These are phyloP conservation scores for Leucoraja erinaceus DNA, from an alignment of 2,113 vertebrate species.

Conservation along the genomic window DNA sequence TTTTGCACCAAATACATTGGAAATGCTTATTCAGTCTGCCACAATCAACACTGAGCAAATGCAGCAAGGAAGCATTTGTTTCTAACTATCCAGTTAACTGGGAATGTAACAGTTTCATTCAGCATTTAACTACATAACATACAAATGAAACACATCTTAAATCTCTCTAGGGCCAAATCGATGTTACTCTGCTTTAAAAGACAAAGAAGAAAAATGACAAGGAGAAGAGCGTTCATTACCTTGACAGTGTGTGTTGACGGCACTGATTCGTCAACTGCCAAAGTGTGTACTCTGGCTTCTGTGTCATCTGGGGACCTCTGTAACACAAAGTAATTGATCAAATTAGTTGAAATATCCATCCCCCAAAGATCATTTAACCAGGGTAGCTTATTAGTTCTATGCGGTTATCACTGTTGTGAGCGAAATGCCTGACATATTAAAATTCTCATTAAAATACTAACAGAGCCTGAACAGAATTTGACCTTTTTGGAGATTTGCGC, in stretches of 20 bases:
- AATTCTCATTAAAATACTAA: conserved; percentile 33
- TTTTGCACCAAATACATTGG: not conserved
- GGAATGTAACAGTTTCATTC: not conserved
- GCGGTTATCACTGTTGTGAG: conserved; percentile 16
- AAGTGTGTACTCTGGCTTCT: conserved; percentile 62
- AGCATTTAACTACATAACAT: conserved; percentile 18
- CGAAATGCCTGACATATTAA: conserved; percentile 34
- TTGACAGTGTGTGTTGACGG: conserved; percentile 60
- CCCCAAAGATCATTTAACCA: conserved; percentile 44
- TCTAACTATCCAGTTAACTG: not conserved
- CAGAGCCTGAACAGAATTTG: conserved; percentile 26
- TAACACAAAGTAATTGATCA: conserved; percentile 66
- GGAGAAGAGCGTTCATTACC: conserved; percentile 68
- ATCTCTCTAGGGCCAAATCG: conserved; percentile 28
- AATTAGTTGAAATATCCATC: conserved; percentile 59
- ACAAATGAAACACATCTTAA: conserved; percentile 20
- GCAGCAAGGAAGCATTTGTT: not conserved
- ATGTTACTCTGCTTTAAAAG: conserved; percentile 31
- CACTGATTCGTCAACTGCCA: conserved; percentile 69
- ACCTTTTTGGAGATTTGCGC: conserved; percentile 23
- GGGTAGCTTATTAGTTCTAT: conserved; percentile 27
- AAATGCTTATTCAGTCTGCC: not conserved
- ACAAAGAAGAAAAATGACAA: conserved; percentile 67
- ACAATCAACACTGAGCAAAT: not conserved
- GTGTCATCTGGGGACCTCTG: conserved; percentile 64